A percentile compares a stretch with the other conserved stretches of the same genome.
phyloP scores from a whole-genome alignment of 2,888 invertebrate genomes.

The Parelbella ahira region DNA sequence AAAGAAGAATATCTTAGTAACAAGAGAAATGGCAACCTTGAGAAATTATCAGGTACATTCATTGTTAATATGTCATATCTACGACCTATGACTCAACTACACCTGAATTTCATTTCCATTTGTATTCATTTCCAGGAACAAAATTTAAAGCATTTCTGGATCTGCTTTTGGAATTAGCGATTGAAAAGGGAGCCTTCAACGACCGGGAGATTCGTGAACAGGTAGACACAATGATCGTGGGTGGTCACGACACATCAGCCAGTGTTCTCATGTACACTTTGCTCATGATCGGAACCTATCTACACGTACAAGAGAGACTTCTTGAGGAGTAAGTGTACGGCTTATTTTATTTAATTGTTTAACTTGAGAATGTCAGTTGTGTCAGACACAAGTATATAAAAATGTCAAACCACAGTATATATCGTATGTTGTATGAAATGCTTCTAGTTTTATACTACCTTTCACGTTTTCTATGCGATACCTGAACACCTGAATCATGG shows the following conservation, averaged over 20 bases:
- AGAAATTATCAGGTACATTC: constrained; percentile 13
- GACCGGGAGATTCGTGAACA: constrained; percentile 78
- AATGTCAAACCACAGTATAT: no score
- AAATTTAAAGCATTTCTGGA: constrained; percentile 78
- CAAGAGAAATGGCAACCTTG: constrained; percentile 6
- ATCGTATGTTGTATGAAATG: no score
- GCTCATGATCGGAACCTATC: constrained; percentile 60
- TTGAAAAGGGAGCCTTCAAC: constrained; percentile 60
- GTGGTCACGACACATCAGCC: constrained; percentile 75
- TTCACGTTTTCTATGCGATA: no score
- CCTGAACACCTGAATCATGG: no score
- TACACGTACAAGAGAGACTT: constrained; percentile 56
- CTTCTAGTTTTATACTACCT: no score
- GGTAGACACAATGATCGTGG: constrained; percentile 80
- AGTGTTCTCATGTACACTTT: constrained; percentile 63
- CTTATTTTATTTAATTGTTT: no score
- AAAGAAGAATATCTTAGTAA: constrained; percentile 40
- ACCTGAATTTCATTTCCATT: no score
- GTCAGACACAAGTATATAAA: no score
- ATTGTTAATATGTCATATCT: no score
- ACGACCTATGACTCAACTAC: no score
- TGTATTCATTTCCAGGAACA: constrained; percentile 45
- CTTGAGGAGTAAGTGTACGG: constrained; percentile 49
- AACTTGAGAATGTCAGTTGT: no score
- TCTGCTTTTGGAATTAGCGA: constrained; percentile 68